Base-by-base conservation (phyloP, 2,113 vertebrate genomes). In the Rhinichthys klamathensis region DNA sequence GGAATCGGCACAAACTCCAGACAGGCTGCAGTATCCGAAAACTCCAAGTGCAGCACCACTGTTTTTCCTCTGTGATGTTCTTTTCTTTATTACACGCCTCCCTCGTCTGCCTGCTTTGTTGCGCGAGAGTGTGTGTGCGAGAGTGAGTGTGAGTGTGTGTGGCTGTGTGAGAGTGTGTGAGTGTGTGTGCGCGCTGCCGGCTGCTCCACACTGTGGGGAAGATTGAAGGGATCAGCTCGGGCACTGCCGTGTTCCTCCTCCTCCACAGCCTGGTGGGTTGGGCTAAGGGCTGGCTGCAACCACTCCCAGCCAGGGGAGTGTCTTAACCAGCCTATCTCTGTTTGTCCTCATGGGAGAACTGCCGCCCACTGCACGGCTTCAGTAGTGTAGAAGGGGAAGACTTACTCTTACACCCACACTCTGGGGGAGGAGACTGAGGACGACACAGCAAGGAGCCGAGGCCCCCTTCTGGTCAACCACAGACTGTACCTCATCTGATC, bases 401-500 rank as follows among this genome's bases (percentile, higher is more conserved):
- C 80, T 83, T 41, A 58, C 49, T 58, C 80, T 32, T 67, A 49
- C 61, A 63, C 90, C 85, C 73, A 89, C 87, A 60, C 65, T 63
- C 74, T 86, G 82, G 56, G 82, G 89, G 90, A 91, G 88, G 87
- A 91, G 81, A 93, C 90, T 80, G 32, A 63, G 69, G 73, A 67
- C 44, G 87, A 89, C 77, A 72, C 23, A 82, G 89, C 86, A 88
- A 89, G 87, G 82, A 89, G 88, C 88, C 92, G 91, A 92, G 92
- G 92, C 94, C 95, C 95, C 94, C 95, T 95, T 89, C 95, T 95
- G 95, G 95, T 90, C 90, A 88, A 73, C 90, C 92, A 46, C 84
- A 89, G 88, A 84, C 91, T 91, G 7, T 44, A 76, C 35, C 51
- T 85, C 16, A 86, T 51, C 70, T 41, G n/a, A 27, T 67, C 44